phyloP scores from a whole-genome alignment of 2,888 invertebrate genomes.

The Gasteruption jaculator region DNA sequence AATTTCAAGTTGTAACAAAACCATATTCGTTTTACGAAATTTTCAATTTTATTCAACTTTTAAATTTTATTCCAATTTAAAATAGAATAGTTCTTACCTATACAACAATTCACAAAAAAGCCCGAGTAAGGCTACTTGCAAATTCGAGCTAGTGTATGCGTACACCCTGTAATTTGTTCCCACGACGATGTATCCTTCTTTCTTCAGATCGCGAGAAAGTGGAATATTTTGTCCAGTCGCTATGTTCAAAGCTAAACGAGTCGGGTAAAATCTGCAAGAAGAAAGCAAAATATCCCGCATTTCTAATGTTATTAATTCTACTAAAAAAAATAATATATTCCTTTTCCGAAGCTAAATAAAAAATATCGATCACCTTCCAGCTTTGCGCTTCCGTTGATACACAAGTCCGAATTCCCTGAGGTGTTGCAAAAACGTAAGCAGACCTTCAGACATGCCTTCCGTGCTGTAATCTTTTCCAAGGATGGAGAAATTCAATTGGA shows the following conservation, averaged over 20 bases:
- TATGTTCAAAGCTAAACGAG: slow-evolving; percentile 85
- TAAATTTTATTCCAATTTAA: slow-evolving; percentile 1
- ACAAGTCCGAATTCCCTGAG: slow-evolving; percentile 95
- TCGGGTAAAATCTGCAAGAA: slow-evolving; percentile 79
- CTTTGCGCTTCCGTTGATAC: slow-evolving; percentile 74
- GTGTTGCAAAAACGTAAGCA: slow-evolving; percentile 89
- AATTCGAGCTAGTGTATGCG: slow-evolving; percentile 89
- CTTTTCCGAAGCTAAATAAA: not conserved
- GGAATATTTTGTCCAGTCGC: slow-evolving; percentile 58
- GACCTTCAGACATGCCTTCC: slow-evolving; percentile 84
- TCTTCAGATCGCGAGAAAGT: slow-evolving; percentile 43
- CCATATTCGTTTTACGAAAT: no score
- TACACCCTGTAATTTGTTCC: slow-evolving; percentile 96
- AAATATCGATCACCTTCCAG: slow-evolving; percentile 56
- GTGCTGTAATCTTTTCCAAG: slow-evolving; percentile 96
- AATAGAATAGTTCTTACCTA: slow-evolving; percentile 56
- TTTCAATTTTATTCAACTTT: slow-evolving; percentile 1
- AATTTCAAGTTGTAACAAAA: no score
- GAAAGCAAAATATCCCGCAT: slow-evolving; percentile 6
- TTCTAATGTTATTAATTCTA: not conserved
- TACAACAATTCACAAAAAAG: slow-evolving; percentile 91
- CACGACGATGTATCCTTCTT: slow-evolving; percentile 80
- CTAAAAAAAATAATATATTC: slow-evolving; percentile 5
- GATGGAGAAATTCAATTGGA: slow-evolving; percentile 92
- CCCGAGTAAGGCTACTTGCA: slow-evolving; percentile 89